phyloP scores from a whole-genome alignment of 2,797 vertebrate genomes.

The Hyperoplus lanceolatus region DNA sequence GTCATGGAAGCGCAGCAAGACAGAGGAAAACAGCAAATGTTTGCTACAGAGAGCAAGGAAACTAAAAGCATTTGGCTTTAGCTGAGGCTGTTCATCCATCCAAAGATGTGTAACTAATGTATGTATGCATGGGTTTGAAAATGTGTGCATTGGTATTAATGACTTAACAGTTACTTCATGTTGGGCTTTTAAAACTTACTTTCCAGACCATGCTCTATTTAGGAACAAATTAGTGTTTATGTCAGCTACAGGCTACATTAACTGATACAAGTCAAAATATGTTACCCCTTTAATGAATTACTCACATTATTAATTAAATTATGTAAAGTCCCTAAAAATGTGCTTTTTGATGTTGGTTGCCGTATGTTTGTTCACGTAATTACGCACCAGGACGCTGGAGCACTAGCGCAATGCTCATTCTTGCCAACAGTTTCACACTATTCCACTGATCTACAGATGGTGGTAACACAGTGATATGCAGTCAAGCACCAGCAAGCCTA shows the following conservation, averaged over 20 bases:
- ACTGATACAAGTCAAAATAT: not conserved
- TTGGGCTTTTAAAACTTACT: slow-evolving; percentile 4
- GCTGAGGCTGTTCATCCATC: slow-evolving; percentile 29
- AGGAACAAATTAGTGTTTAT: not conserved
- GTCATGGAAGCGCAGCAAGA: not conserved
- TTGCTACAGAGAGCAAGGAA: slow-evolving; percentile 1
- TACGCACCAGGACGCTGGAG: not conserved
- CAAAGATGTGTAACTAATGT: slow-evolving; percentile 4
- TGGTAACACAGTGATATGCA: not conserved
- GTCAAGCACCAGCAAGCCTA: not conserved
- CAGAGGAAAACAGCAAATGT: not conserved
- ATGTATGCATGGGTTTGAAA: not conserved
- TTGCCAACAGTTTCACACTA: too few species aligned
- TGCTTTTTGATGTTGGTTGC: too few species aligned
- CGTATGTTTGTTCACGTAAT: too few species aligned
- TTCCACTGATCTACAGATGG: not conserved
- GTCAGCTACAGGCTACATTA: not conserved
- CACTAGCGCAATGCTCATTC: not conserved
- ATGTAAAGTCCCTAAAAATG: not conserved
- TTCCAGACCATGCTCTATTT: not conserved
- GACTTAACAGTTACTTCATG: not conserved
- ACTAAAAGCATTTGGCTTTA: slow-evolving; percentile 26
- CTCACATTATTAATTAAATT: not conserved
- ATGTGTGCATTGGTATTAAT: not conserved
- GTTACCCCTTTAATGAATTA: too few species aligned